Base-by-base conservation (phyloP, 2,888 invertebrate genomes). In the Drosophila prolongata region DNA sequence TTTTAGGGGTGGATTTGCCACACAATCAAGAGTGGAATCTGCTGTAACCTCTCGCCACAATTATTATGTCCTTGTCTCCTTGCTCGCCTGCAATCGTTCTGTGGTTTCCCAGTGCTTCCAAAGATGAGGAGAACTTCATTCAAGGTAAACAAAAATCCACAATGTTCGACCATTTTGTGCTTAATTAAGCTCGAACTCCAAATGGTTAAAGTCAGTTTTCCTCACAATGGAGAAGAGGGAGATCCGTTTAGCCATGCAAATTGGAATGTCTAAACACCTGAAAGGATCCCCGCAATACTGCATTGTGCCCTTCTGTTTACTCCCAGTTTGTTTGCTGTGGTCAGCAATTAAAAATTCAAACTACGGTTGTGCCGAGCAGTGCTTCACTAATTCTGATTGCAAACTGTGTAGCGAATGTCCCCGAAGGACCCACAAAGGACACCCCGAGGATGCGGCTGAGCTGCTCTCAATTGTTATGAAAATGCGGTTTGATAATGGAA, bases 331-430 rank as follows among this genome's bases (percentile, higher is more conserved):
- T 54, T 64, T 72, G 66, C 49, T 54, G 72, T 74, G 66, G 75
- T 34, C 46, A 46, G 27, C 53, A 72, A 72, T 72, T 72, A 58
- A 72, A 72, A 72, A 74, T 72, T 58, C 49, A 72, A 74, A 50
- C 37, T 49, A 10, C 27, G 43, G 66, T n/a, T n/a, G n/a, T 49
- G 47, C 30, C 47, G 55, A 35, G 40, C 14, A 24, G 19, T 40
- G 34, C 13, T 27, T 1, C 24, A 16, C 53, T 47, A 47, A 53
- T 67, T 66, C 74, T 38, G 53, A 58, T 74, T 64, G 54, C 75
- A 43, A 65, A 46, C 47, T 43, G 37, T 52, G 42, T 16, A 42
- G 75, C 35, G 49, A 57, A 54, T 58, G 42, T 38, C 47, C 74
- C 24, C 19, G 13, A 30, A 44, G 64, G 27, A 72, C 14, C 16